Evolutionary conservation across 2,888 invertebrate genomes (phyloP), one percentile per base, ranked within the genome.

Genomic region (Volucella bombylans): DNA sequence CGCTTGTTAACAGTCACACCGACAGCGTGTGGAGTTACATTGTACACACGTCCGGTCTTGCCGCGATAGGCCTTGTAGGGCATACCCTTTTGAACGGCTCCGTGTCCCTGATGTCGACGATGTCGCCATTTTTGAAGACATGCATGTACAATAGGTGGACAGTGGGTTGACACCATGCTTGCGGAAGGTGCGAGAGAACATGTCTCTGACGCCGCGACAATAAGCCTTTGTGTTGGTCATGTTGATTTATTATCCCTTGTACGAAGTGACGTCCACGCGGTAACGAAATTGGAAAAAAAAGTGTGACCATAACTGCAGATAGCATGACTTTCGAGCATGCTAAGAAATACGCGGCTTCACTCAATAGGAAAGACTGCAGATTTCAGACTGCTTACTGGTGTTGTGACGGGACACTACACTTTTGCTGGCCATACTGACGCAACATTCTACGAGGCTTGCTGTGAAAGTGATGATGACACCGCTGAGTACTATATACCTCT

Each of bases 141-240:
- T 96, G 97, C 96, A 99, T 96, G n/a, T n/a, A n/a, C n/a, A n/a
- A 92, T 98, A 99, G 77, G 98, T 99, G 18, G 98, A 98, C 86
- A 99, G 93, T 6, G 98, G 97, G 89, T 99, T 98, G 61, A 96
- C 95, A 92, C 99, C 99, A 94, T 96, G 97, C 91, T 96, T 97
- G 89, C 97, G 95, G 95, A 99, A 99, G 91, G 94, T 96, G 87
- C 98, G 95, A 88, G 99, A 96, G 93, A 99, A 99, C 94, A 99
- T 95, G 93, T 99, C 98, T 93, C 99, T 95, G 86, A 99, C 99
- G 90, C 99, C 99, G 90, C 99, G 97, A 90, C 99, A 96, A 92
- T 98, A 98, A 94, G 99, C 99, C 92, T 99, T 99, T 81, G 99
- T 97, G 93, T 99, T 99, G 87, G 98, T 98, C 99, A 99, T 99